Percentiles rank a stretch among this genome's conserved stretches.
Evolutionary conservation across 2,888 invertebrate genomes (phyloP).

Genomic region (Pemphredon lugubris): DNA sequence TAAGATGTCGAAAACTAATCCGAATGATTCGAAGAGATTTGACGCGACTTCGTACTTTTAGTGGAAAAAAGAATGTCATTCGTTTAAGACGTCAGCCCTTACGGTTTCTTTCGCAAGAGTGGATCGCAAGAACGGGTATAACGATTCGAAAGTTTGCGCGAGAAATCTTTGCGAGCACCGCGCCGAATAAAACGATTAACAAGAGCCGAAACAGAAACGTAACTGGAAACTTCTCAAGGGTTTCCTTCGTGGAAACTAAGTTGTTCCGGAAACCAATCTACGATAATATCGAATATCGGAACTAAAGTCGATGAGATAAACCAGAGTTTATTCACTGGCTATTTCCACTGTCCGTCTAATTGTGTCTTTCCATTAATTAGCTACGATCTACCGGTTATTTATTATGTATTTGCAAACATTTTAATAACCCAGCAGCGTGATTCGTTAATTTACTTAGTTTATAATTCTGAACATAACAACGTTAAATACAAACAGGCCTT

Average conservation of each 20-base stretch:
- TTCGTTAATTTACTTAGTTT: too few relatives aligned
- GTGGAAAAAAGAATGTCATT: too few relatives aligned
- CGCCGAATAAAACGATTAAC: conserved; percentile 47
- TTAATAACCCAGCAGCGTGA: too few relatives aligned
- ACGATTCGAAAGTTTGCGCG: conserved; percentile 32
- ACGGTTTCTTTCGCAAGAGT: background rate
- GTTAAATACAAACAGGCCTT: too few relatives aligned
- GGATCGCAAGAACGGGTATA: conserved; percentile 16
- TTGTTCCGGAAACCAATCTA: conserved; percentile 36
- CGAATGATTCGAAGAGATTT: too few relatives aligned
- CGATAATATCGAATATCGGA: conserved; percentile 37
- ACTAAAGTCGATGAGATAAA: conserved; percentile 17
- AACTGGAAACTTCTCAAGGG: conserved; percentile 42
- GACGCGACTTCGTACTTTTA: too few relatives aligned
- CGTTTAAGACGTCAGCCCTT: too few relatives aligned
- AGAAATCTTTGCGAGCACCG: conserved; percentile 38
- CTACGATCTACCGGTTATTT: too few relatives aligned
- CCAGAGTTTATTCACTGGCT: conserved; percentile 21
- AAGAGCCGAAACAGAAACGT: conserved; percentile 48
- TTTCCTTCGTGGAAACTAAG: conserved; percentile 18
- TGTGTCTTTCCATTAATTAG: background rate
- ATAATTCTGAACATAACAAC: too few relatives aligned
- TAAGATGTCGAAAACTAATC: too few relatives aligned
- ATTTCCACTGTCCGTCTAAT: background rate
- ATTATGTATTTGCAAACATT: too few relatives aligned